Percentiles rank a stretch among this genome's conserved stretches.
Conservation (phyloP, 1,140 invertebrate genomes). For the Cherax quadricarinatus region DNA sequence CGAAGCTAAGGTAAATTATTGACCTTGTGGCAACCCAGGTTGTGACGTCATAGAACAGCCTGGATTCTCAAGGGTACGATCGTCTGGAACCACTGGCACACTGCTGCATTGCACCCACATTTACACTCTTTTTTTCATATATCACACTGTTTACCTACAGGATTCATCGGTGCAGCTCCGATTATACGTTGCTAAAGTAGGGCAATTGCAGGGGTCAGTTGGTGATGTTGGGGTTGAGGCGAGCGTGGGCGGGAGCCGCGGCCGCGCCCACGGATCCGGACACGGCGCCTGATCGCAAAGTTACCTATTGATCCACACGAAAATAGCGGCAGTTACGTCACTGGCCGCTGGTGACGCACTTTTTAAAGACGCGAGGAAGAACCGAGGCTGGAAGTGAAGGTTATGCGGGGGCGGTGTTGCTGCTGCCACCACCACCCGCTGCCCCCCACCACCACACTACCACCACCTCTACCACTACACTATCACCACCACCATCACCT, state of each 20-base stretch:
- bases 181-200: background rate
- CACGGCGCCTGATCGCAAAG: slow-evolving; percentile 59
- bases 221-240: background rate
- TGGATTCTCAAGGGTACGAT: slow-evolving; percentile 66
- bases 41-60: slow-evolving; percentile 62
- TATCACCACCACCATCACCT: too few species aligned
- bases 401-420: slow-evolving; percentile 43
- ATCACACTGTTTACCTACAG: background rate
- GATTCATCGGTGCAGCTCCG: background rate
- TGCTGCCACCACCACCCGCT: background rate
- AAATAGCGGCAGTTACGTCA: slow-evolving; percentile 68
- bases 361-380: slow-evolving; percentile 66
- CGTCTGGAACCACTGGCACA: slow-evolving; percentile 28
- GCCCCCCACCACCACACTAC: background rate
- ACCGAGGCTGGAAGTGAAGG: slow-evolving; percentile 47
- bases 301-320: slow-evolving; percentile 70
- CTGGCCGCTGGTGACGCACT: slow-evolving; percentile 64
- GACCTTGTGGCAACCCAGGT: slow-evolving; percentile 60
- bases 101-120: background rate
- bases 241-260: background rate
- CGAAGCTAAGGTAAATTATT: slow-evolving; percentile 38
- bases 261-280: slow-evolving; percentile 8
- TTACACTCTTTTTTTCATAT: background rate
- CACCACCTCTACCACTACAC: background rate
- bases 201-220: background rate